A percentile compares a stretch with the other conserved stretches of the same genome.
These are phyloP conservation scores for Corbicula japonica DNA, from an alignment of 2,888 invertebrate species.

Conservation along the genomic window DNA sequence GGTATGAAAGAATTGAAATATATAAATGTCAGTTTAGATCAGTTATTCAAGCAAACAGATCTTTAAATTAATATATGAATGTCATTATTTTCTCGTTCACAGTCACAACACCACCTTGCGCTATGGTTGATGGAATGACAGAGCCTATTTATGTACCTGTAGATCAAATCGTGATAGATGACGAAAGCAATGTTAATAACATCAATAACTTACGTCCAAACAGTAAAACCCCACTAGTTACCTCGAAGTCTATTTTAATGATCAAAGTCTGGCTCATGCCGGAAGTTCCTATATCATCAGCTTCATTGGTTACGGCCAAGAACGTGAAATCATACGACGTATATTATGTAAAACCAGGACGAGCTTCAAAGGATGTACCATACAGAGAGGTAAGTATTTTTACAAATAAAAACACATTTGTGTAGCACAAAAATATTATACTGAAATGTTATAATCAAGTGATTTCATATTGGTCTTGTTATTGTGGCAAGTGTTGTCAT, in stretches of 20 bases:
- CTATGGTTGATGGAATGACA: constrained; percentile 36
- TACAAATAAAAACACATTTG: too few relatives aligned
- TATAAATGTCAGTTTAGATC: too few relatives aligned
- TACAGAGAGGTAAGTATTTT: constrained; percentile 19
- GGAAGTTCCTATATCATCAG: constrained; percentile 15
- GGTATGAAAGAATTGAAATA: too few relatives aligned
- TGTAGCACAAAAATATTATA: too few relatives aligned
- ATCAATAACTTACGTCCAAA: constrained; percentile 24
- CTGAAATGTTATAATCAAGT: too few relatives aligned
- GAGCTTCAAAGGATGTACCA: constrained; percentile 29
- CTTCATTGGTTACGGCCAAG: constrained; percentile 9
- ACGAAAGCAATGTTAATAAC: constrained; percentile 17
- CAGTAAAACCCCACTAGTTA: constrained; percentile 27
- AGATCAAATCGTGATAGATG: constrained; percentile 24
- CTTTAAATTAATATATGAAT: too few relatives aligned
- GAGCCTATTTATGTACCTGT: constrained; percentile 30
- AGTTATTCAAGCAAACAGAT: too few relatives aligned
- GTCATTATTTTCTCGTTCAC: too few relatives aligned
- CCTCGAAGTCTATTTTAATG: constrained; percentile 15
- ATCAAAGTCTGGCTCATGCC: constrained; percentile 32
- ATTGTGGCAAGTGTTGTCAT: too few relatives aligned
- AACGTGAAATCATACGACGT: constrained; percentile 31
- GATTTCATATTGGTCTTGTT: too few relatives aligned
- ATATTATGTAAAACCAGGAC: constrained; percentile 21
- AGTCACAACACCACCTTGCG: constrained; percentile 16